phyloP scores from a whole-genome alignment of 2,797 vertebrate species.

The Agapornis canus region DNA sequence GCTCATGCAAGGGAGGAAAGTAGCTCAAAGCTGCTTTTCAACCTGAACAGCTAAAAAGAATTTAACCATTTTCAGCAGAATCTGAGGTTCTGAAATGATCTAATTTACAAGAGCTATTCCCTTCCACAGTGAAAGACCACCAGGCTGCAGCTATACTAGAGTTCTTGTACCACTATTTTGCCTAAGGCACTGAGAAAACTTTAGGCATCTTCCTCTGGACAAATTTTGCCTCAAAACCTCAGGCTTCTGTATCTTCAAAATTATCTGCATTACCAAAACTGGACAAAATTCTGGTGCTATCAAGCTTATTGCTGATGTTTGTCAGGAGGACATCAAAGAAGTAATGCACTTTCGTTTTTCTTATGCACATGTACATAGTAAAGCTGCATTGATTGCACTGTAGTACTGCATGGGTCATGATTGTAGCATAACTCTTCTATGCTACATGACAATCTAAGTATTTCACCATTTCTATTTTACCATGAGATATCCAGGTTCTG shows the following conservation, averaged over 20 bases:
- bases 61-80: background rate
- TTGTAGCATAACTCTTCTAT: background rate
- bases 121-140: background rate
- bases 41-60: background rate
- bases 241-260: fast-evolving
- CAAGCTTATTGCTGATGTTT: background rate
- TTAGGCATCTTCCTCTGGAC: background rate
- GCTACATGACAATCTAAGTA: background rate
- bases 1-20: background rate
- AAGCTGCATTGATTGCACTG: background rate
- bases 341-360: background rate
- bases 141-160: background rate
- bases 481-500: background rate
- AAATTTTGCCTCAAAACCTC: background rate
- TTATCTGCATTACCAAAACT: background rate
- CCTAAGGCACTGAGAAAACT: background rate
- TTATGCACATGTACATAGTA: fast-evolving
- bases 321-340: background rate
- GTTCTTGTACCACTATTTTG: background rate
- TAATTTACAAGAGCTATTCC: background rate
- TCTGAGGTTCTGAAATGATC: background rate
- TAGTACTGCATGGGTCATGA: fast-evolving
- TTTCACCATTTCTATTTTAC: background rate
- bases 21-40: background rate
- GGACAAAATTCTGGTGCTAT: background rate